phyloP scores from a whole-genome alignment of 2,113 vertebrate species.

The Ornithorhynchus anatinus region DNA sequence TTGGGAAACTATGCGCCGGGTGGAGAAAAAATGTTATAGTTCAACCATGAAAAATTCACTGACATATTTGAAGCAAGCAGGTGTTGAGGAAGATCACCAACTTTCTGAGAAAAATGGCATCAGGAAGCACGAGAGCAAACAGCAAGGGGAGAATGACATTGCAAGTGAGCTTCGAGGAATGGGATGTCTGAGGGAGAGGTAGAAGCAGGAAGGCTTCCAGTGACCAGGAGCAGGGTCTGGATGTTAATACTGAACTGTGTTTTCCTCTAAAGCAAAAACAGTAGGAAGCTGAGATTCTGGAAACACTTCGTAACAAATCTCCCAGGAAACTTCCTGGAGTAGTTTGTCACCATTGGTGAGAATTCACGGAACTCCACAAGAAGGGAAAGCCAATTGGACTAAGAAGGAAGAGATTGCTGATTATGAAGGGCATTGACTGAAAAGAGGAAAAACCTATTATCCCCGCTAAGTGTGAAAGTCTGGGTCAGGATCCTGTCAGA shows the following conservation, averaged over 20 bases:
- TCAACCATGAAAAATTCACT: conserved; percentile 63
- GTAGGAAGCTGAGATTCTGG: neutral
- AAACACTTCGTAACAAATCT: neutral
- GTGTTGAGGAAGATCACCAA: conserved; percentile 53
- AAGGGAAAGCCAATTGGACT: neutral
- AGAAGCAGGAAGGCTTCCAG: neutral
- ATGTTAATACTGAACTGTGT: neutral
- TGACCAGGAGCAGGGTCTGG: neutral
- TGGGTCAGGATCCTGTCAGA: too few relatives aligned
- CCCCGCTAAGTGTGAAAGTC: neutral
- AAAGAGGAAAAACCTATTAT: neutral
- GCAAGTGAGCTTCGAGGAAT: neutral
- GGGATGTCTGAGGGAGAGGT: conserved; percentile 5
- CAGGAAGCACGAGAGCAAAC: neutral
- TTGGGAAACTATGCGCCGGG: conserved; percentile 52
- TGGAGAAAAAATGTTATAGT: conserved; percentile 57
- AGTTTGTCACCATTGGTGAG: neutral
- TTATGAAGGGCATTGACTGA: neutral
- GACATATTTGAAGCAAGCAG: conserved; percentile 50
- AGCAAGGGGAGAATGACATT: neutral
- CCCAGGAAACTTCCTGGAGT: neutral
- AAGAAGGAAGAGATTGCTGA: neutral
- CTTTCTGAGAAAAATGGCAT: conserved; percentile 31
- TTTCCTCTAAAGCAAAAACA: neutral
- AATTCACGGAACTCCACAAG: neutral